Conservation (phyloP, 2,888 invertebrate genomes). For the Rutpela maculata region DNA sequence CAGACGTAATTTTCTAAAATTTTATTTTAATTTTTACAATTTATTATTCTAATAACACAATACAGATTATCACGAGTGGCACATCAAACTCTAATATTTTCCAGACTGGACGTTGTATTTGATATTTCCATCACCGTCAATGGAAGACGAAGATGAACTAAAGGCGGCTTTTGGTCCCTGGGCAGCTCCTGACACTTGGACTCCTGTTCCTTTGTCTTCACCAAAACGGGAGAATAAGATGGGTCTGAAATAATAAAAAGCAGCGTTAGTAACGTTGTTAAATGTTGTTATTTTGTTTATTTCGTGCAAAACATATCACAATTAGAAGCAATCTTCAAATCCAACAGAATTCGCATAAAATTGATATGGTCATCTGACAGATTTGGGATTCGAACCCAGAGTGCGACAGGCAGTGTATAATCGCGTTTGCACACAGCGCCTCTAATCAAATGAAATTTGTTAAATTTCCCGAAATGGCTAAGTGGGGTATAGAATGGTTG, state of each 20-base stretch:
- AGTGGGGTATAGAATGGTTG: too few species aligned
- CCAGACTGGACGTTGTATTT: slow-evolving; percentile 75
- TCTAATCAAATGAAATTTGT: too few species aligned
- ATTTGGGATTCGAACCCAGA: too few species aligned
- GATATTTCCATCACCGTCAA: slow-evolving; percentile 74
- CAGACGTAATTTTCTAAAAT: neutral
- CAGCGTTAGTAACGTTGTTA: neutral
- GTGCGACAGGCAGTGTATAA: too few species aligned
- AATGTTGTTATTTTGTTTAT: too few species aligned
- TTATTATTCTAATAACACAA: slow-evolving; percentile 13
- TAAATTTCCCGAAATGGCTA: too few species aligned
- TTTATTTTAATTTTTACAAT: neutral
- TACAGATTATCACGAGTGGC: slow-evolving; percentile 17
- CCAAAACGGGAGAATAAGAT: slow-evolving; percentile 72
- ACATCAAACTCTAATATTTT: slow-evolving; percentile 68
- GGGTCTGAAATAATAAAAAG: slow-evolving; percentile 63
- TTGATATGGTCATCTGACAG: too few species aligned
- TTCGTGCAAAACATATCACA: neutral
- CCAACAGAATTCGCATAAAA: neutral
- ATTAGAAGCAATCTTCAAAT: too few species aligned
- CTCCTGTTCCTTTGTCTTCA: slow-evolving; percentile 68
- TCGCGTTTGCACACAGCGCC: too few species aligned
- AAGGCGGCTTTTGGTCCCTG: slow-evolving; percentile 74
- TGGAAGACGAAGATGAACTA: slow-evolving; percentile 74
- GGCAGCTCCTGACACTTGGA: slow-evolving; percentile 71